Base-by-base conservation (phyloP, 1,140 invertebrate species). In the Diabrotica undecimpunctata region DNA sequence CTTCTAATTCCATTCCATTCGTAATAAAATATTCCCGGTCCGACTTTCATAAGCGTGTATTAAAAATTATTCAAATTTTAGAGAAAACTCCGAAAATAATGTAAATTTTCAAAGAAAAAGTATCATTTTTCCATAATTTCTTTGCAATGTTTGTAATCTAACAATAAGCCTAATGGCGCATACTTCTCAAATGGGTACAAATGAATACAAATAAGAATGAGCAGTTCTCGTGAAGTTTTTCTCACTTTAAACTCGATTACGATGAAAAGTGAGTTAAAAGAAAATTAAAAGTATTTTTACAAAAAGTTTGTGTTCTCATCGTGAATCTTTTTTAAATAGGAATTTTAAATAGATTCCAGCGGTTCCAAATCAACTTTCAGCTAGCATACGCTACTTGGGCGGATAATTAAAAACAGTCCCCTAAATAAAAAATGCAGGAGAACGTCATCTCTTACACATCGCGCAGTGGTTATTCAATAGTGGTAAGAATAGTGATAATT, bases 221-320 rank as follows among this genome's bases (percentile, higher is more conserved):
- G 35, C 62, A 52, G 55, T 56, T 60, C 61, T 66, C 54, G 39
- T 54, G 62, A 67, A 63, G 62, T 67, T 67, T 65, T 59, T 54
- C 41, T 46, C 59, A 58, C 25, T 14, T 14, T 13, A 67, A 67
- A 67, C 62, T 67, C 66, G 50, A 67, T 67, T 67, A 67, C 51
- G 56, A 13, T 38, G 50, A 46, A 64, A 64, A 67, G 62, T 67
- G 62, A 35, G 51, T 67, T 54, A 61, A 58, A 61, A 62, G 66
- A 67, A 67, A 67, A 67, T 67, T 67, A 67, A 38, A 67, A 64
- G 66, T 55, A 67, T 60, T 63, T 63, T 67, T 54, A 54, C 53
- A 63, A 64, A 64, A 67, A 64, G 35, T 64, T 67, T 65, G 46
- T 65, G 63, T 65, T 61, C 62, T 61, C 55, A 8, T 14, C 36